phyloP scores from a whole-genome alignment of 1,140 invertebrate species.

The Drosophila ambigua region DNA sequence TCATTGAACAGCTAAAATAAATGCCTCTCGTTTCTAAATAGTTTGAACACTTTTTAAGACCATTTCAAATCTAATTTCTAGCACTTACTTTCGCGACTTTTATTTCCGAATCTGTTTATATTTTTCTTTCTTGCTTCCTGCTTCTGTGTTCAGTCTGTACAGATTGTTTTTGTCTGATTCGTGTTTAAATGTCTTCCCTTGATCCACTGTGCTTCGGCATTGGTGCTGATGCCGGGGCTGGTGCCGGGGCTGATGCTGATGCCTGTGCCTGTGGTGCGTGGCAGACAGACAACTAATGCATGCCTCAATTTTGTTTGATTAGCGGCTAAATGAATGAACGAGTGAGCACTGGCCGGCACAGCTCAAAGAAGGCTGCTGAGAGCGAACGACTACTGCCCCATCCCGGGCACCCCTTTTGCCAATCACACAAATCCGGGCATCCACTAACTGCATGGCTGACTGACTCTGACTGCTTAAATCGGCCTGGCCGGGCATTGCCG shows the following conservation, averaged over 20 bases:
- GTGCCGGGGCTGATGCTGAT: not conserved
- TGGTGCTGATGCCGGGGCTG: not conserved
- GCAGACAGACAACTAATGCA: conserved; percentile 52
- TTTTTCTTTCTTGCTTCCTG: too few relatives aligned
- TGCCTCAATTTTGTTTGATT: conserved; percentile 66
- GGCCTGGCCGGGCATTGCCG: conserved; percentile 7
- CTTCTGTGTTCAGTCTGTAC: too few relatives aligned
- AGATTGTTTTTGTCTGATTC: too few relatives aligned
- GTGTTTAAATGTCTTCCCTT: too few relatives aligned
- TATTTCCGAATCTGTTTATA: too few relatives aligned
- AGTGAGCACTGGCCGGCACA: conserved; percentile 32
- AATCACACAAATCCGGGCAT: too few relatives aligned
- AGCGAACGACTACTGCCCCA: not conserved
- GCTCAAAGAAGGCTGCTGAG: not conserved
- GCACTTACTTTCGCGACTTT: too few relatives aligned
- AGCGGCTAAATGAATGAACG: conserved; percentile 64
- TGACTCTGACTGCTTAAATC: conserved; percentile 50
- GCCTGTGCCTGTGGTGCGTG: conserved; percentile 29
- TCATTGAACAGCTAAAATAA: too few relatives aligned
- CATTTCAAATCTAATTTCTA: too few relatives aligned
- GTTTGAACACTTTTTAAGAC: too few relatives aligned
- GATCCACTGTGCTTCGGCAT: conserved; percentile 22
- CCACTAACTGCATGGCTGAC: conserved; percentile 23
- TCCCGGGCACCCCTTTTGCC: too few relatives aligned
- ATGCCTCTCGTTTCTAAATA: too few relatives aligned